These are phyloP conservation scores for Hiodon alosoides DNA, from an alignment of 2,113 vertebrate genomes.

Conservation along the genomic window DNA sequence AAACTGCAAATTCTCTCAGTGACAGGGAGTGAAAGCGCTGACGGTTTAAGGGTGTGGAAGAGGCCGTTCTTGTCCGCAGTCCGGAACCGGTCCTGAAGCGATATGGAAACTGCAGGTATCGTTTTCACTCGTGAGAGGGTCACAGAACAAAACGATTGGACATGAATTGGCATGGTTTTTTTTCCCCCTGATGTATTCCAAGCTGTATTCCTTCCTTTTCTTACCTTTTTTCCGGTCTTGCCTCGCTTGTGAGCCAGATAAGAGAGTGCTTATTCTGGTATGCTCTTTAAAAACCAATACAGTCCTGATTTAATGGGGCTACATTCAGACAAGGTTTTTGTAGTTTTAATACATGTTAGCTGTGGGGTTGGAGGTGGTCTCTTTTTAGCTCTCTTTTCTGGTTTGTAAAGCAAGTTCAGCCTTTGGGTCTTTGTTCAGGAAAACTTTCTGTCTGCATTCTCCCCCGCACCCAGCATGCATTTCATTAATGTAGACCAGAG, in stretches of 20 bases:
- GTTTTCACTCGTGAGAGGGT: constrained; percentile 26
- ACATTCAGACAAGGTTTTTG: not conserved
- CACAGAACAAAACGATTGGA: constrained; percentile 26
- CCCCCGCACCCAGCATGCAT: not conserved
- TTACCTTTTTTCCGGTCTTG: not conserved
- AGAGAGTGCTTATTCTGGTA: not conserved
- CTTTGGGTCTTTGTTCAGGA: not conserved
- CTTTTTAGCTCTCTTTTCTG: not conserved
- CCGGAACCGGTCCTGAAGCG: constrained; percentile 33
- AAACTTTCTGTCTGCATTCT: not conserved
- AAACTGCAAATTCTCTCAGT: constrained; percentile 19
- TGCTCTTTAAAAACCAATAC: constrained; percentile 8
- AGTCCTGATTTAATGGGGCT: not conserved
- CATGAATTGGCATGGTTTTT: constrained; percentile 26
- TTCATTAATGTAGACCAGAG: not conserved
- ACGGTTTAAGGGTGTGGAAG: constrained; percentile 24
- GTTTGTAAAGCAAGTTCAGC: not conserved
- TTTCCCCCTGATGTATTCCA: constrained; percentile 28
- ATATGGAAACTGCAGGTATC: constrained; percentile 29
- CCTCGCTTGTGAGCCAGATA: not conserved
- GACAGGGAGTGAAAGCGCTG: constrained; percentile 27
- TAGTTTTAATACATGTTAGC: not conserved
- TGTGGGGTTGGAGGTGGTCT: too few relatives aligned
- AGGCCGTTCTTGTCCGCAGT: constrained; percentile 37
- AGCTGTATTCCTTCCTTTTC: constrained; percentile 11